Percentiles rank a stretch among this genome's conserved stretches.
Conservation (phyloP, 2,888 invertebrate genomes). For the Acheta domesticus region DNA sequence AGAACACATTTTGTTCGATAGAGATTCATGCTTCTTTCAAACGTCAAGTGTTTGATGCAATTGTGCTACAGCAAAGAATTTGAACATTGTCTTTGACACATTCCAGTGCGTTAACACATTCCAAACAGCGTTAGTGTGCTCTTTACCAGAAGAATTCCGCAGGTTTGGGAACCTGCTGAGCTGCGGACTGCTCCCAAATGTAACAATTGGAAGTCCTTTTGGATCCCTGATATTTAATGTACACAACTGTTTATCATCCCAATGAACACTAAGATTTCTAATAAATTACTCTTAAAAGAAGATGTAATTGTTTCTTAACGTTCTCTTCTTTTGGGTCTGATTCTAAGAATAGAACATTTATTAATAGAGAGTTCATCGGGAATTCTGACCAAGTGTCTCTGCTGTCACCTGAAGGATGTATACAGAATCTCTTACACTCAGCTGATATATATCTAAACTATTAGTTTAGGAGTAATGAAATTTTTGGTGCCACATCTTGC, state of each 20-base stretch:
- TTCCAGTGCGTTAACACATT: background rate
- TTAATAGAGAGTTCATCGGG: no score
- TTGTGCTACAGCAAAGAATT: background rate
- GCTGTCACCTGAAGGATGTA: background rate
- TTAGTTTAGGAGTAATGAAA: no score
- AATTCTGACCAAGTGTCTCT: background rate
- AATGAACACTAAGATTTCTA: background rate
- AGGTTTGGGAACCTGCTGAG: background rate
- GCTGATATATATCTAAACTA: background rate
- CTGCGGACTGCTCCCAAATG: background rate
- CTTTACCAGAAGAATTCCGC: background rate
- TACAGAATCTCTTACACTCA: background rate
- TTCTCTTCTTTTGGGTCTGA: background rate
- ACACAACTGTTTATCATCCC: background rate
- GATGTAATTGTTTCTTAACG: background rate
- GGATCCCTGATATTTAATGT: background rate
- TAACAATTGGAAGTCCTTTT: background rate
- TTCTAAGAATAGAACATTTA: background rate
- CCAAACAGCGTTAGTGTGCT: background rate
- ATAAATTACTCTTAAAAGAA: background rate
- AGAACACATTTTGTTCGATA: background rate
- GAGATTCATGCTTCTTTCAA: background rate
- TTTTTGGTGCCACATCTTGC: no score
- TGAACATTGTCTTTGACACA: background rate
- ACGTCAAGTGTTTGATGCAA: background rate